Evolutionary conservation across 1,140 invertebrate genomes (phyloP), one percentile per base, ranked within the genome.

Genomic region (Drosophila dunni): DNA sequence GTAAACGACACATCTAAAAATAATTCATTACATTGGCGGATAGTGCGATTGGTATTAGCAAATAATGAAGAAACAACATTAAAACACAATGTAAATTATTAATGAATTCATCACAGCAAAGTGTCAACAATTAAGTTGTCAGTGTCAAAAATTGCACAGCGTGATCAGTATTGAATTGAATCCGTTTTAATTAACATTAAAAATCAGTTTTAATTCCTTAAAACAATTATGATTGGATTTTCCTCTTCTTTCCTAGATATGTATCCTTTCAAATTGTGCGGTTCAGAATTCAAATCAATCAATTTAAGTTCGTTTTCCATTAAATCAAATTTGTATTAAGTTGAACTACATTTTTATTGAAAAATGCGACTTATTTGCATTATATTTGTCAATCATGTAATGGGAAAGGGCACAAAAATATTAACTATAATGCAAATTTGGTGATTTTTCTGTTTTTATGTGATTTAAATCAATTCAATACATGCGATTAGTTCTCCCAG

Each of bases 391-490:
- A 71, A 64, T 38, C 1, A 7, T 24, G 5, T 3, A 5, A n/a
- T 71, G 61, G 68, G 68, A 65, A 64, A 64, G 38, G 40, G 68
- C 51, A 65, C 45, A 71, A 65, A 71, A 71, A 64, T 56, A 40
- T 48, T 20, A 53, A 50, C 40, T 61, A 20, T 17, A 50, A 20
- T 33, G 46, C 0, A 50, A 64, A 33, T 64, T 70, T 44, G 75
- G 73, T 63, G 71, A 51, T 72, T 85, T 83, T 75, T 70, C 36
- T 70, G 1, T 42, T 42, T 42, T 13, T 42, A 29, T 42, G n/a
- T 9, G 54, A 50, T 78, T 79, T 65, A 70, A 83, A 66, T 79
- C 53, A 64, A 6, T 10, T 42, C 40, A 42, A n/a, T 42, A 42
- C 9, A 42, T 42, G 40, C 40, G 36, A 38, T 38, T 8, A 10